Evolutionary conservation across 64 coral and sea anemone species (phyloP).

Genomic region (Montipora foliosa): DNA sequence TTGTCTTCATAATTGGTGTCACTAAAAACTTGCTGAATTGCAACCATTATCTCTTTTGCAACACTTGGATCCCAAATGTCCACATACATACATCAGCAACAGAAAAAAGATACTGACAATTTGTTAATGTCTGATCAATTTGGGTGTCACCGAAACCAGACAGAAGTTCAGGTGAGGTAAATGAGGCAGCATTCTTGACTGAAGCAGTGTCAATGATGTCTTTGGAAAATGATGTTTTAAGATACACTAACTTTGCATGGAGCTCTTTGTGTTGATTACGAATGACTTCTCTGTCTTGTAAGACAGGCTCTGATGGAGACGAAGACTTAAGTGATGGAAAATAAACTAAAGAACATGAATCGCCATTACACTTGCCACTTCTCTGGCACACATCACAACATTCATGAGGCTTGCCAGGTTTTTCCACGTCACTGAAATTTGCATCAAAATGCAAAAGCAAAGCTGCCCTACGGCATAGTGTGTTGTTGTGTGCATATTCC

Average conservation of each 20-base stretch:
- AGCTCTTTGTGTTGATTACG: no score
- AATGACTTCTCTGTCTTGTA: background rate
- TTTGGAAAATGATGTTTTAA: background rate
- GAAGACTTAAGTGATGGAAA: background rate
- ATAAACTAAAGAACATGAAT: background rate
- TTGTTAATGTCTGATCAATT: constrained; percentile 12
- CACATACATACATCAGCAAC: constrained; percentile 25
- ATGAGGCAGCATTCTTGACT: background rate
- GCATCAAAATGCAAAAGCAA: background rate
- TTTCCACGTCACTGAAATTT: background rate
- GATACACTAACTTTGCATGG: background rate
- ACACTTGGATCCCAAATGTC: constrained; percentile 18
- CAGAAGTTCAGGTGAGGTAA: constrained; percentile 19
- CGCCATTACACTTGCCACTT: background rate
- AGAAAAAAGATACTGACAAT: background rate
- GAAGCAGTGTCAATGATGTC: background rate
- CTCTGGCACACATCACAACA: constrained; percentile 16
- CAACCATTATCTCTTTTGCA: background rate
- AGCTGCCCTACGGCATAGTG: background rate
- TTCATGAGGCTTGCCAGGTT: background rate
- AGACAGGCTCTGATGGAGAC: background rate
- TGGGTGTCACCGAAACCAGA: constrained; percentile 11
- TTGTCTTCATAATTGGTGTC: constrained; percentile 1
- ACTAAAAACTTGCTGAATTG: constrained; percentile 17
- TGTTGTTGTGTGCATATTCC: constrained; percentile 1